Evolutionary conservation across 2,113 vertebrate genomes (phyloP).

Genomic region (Brachionichthys hirsutus): DNA sequence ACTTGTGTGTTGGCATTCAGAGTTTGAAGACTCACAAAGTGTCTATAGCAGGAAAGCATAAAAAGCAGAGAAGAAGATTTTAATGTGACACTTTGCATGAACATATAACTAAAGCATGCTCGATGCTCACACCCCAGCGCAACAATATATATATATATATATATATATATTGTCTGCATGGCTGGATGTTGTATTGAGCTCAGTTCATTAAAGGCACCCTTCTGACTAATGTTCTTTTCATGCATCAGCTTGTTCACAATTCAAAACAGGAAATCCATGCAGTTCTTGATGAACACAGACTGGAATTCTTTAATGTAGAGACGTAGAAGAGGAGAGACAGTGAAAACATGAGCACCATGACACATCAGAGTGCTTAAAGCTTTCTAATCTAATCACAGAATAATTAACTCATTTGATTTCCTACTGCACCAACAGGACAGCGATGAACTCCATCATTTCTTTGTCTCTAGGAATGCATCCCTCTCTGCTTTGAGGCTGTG

Average conservation of each 20-base stretch:
- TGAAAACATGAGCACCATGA: constrained; percentile 14
- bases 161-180: background rate
- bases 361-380: constrained; percentile 25
- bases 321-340: constrained; percentile 14
- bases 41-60: constrained; percentile 65
- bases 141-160: too few species aligned
- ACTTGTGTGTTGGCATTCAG: constrained; percentile 84
- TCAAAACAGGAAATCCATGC: constrained; percentile 11
- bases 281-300: constrained; percentile 6
- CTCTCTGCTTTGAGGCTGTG: background rate
- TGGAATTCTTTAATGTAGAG: constrained; percentile 25
- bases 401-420: constrained; percentile 25
- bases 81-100: too few species aligned
- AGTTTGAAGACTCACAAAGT: constrained; percentile 83
- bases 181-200: background rate
- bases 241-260: constrained; percentile 3
- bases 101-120: too few species aligned
- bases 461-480: constrained; percentile 4
- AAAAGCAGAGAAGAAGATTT: background rate
- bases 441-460: constrained; percentile 1
- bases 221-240: background rate
- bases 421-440: constrained; percentile 9
- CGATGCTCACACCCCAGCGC: too few species aligned
- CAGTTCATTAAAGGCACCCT: constrained; percentile 5
- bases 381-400: constrained; percentile 27